Evolutionary conservation across 2,888 invertebrate species (phyloP).

Genomic region (Tenthredo notha): DNA sequence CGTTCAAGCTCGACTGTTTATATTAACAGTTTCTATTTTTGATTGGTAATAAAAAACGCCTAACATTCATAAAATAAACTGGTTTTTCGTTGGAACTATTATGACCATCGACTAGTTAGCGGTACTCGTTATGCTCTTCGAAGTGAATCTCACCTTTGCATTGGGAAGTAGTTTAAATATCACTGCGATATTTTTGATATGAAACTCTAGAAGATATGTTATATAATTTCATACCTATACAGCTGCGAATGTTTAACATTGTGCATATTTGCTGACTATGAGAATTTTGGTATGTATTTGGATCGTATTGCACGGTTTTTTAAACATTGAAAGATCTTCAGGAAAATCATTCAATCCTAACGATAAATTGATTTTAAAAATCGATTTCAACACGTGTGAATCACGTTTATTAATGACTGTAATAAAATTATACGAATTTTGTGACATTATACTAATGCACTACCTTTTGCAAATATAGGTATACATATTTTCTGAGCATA

Average conservation of each 20-base stretch:
- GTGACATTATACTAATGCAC: neutral
- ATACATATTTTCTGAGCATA: neutral
- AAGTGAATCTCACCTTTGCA: neutral
- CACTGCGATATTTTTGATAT: neutral
- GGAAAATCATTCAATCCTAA: neutral
- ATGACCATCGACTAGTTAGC: neutral
- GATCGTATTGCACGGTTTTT: neutral
- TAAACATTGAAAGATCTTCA: neutral
- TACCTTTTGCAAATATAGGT: neutral
- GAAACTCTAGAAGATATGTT: neutral
- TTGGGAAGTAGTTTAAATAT: neutral
- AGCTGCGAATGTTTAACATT: neutral
- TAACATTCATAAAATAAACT: neutral
- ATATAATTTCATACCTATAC: neutral
- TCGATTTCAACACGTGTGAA: neutral
- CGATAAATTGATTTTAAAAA: neutral
- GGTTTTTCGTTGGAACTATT: neutral
- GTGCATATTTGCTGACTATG: neutral
- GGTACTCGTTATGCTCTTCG: neutral
- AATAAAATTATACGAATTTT: constrained; percentile 8
- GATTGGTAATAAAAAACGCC: neutral
- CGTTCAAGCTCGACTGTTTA: neutral
- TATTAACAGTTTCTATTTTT: neutral
- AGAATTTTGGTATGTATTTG: neutral
- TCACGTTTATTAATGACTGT: neutral